Base-by-base conservation (phyloP, 2,113 vertebrate species). In the Lanius collurio region DNA sequence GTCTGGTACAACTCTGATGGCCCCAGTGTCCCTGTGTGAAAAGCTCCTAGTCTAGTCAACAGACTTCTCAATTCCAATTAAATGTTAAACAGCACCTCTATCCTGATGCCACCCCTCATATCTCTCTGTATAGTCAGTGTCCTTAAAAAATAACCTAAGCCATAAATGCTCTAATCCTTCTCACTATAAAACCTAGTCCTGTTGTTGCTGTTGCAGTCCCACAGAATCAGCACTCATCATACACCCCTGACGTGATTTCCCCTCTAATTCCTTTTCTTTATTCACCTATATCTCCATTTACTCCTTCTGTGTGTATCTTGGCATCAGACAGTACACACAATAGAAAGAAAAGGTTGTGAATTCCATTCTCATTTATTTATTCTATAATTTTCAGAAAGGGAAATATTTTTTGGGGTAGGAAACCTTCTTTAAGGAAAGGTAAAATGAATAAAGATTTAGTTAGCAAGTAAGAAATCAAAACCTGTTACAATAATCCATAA, bases 191-290 rank as follows among this genome's bases (percentile, higher is more conserved):
- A 33, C 2, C 14, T 59, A 22, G 3, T 18, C 70, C 62, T 67
- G 3, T 20, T 46, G 9, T 42, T 50, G 41, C 28, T 56, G 1
- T 60, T 80, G 27, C 42, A 85, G 20, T 47, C 6, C 11, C 19
- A 67, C 9, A 67, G 55, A 59, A 77, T 28, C 21, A 49, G 8
- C 3, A 27, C 9, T 44, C 50, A 30, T 11, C 6, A 1, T 52
- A 84, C 21, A 52, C 2, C 3, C 9, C 9, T 46, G 16, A 53
- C 1, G 2, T 17, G 0, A 33, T 57, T 87, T 93, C 8, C 17
- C 15, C 10, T 89, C 53, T 30, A 70, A 87, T 52, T 83, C 15
- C 11, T 86, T 92, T 77, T 16, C 14, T 83, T 21, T 90, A 5
- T 83, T 86, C 35, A 50, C 7, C 27, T 81, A 15, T 85, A 15